phyloP scores from a whole-genome alignment of 2,888 invertebrate genomes.

The Diadromus collaris region DNA sequence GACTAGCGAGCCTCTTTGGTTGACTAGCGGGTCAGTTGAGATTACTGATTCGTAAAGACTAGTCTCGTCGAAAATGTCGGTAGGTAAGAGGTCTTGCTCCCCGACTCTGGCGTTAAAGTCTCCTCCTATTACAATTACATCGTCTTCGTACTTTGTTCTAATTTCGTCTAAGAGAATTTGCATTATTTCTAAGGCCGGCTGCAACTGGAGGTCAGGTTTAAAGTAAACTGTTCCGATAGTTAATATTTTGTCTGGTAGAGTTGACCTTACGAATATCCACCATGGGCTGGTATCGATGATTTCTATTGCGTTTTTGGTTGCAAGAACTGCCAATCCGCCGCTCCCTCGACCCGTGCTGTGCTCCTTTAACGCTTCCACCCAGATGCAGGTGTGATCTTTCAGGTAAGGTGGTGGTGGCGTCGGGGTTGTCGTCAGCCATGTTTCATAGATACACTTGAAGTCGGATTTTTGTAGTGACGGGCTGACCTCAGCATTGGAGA shows the following conservation, averaged over 20 bases:
- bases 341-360: constrained; percentile 7
- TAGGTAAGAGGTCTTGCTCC: constrained; percentile 14
- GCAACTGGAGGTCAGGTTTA: constrained; percentile 1
- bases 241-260: constrained; percentile 8
- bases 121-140: constrained; percentile 11
- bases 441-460: constrained; percentile 9
- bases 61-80: constrained; percentile 15
- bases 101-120: constrained; percentile 19
- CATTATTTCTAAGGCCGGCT: constrained; percentile 14
- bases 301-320: background rate
- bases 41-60: background rate
- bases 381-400: background rate
- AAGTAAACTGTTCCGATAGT: constrained; percentile 25
- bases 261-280: constrained; percentile 25
- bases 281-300: constrained; percentile 30
- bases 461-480: background rate
- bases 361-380: constrained; percentile 18
- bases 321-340: background rate
- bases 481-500: constrained; percentile 22
- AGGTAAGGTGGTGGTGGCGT: background rate
- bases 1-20: constrained; percentile 20
- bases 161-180: constrained; percentile 18
- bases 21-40: constrained; percentile 6
- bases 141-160: background rate
- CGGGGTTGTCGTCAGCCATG: constrained; percentile 18